Conservation (phyloP, 1,140 invertebrate genomes). For the Lordiphosa clarofinis region DNA sequence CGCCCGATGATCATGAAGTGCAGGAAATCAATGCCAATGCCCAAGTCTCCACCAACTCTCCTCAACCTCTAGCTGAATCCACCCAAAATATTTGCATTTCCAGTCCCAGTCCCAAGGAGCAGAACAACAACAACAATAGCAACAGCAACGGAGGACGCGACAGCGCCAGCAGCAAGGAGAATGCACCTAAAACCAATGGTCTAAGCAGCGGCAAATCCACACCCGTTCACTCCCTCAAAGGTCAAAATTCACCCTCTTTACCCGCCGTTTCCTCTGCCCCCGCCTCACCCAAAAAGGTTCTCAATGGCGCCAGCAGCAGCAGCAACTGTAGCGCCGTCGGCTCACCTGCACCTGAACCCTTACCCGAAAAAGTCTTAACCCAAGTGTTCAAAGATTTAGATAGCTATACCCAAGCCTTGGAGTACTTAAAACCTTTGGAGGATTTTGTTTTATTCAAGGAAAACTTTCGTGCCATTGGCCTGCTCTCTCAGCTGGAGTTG, state of each 20-base stretch:
- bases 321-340: constrained; percentile 37
- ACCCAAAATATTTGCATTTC: constrained; percentile 12
- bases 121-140: constrained; percentile 60
- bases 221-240: constrained; percentile 37
- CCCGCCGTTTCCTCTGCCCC: constrained; percentile 29
- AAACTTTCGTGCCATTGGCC: constrained; percentile 72
- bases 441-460: constrained; percentile 76
- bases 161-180: constrained; percentile 65
- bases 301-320: constrained; percentile 3
- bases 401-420: constrained; percentile 64
- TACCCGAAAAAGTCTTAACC: constrained; percentile 5
- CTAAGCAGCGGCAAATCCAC: constrained; percentile 49
- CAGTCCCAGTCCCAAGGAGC: constrained; percentile 50
- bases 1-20: constrained; percentile 50
- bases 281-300: constrained; percentile 45
- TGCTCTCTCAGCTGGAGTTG: constrained; percentile 67
- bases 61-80: constrained; percentile 29
- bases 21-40: constrained; percentile 53
- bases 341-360: constrained; percentile 49
- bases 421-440: constrained; percentile 69
- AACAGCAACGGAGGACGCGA: constrained; percentile 55
- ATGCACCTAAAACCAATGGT: constrained; percentile 48
- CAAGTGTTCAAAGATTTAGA: constrained; percentile 50
- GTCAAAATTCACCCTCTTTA: constrained; percentile 29
- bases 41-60: constrained; percentile 16